A percentile compares a stretch with the other conserved stretches of the same genome.
These are phyloP conservation scores for Pegoplata infirma DNA, from an alignment of 2,888 invertebrate species.

Conservation along the genomic window DNA sequence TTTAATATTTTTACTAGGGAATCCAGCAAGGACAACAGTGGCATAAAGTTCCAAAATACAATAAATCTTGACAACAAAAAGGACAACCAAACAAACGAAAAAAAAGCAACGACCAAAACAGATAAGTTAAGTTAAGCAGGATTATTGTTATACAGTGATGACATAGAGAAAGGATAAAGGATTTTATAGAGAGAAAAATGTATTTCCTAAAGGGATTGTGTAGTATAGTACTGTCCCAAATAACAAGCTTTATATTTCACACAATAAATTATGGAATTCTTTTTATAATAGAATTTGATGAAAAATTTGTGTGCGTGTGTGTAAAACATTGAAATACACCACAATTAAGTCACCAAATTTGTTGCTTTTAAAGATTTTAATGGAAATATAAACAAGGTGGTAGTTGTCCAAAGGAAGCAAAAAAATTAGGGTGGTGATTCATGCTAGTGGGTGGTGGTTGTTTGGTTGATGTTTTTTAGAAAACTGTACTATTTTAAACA, in stretches of 20 bases:
- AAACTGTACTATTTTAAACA: neutral
- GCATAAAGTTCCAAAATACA: slow-evolving; percentile 16
- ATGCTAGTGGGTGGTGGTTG: too few species aligned
- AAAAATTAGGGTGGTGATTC: neutral
- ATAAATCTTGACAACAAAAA: slow-evolving; percentile 27
- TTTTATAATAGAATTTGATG: neutral
- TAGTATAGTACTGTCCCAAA: neutral
- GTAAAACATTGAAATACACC: too few species aligned
- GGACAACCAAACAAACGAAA: too few species aligned
- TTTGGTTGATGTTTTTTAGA: neutral
- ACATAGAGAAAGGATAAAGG: slow-evolving; percentile 18
- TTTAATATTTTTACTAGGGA: too few species aligned
- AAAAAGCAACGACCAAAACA: too few species aligned
- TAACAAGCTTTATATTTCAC: slow-evolving; percentile 31
- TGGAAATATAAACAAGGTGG: neutral
- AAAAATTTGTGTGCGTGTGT: neutral
- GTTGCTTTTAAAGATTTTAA: neutral
- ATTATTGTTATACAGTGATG: slow-evolving; percentile 30
- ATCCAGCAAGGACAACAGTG: neutral
- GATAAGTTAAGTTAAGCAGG: slow-evolving; percentile 28
- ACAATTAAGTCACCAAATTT: slow-evolving; percentile 12
- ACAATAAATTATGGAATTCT: slow-evolving; percentile 38
- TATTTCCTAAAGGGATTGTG: slow-evolving; percentile 6
- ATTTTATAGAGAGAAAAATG: too few species aligned
- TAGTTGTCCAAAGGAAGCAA: neutral